phyloP scores from a whole-genome alignment of 2,888 invertebrate genomes.

The Empis stercorea region DNA sequence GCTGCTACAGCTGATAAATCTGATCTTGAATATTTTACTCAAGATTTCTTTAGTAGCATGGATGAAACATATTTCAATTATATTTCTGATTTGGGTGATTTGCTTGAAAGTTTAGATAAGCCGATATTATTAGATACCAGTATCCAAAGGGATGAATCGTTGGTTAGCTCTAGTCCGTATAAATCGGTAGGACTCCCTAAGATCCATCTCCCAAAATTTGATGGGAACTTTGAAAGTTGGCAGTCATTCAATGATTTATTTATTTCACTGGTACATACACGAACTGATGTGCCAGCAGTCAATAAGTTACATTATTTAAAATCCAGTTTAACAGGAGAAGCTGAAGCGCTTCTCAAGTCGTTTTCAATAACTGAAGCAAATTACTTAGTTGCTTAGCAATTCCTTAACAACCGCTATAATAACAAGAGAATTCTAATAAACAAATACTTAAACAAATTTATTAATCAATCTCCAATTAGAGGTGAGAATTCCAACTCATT shows the following conservation, averaged over 20 bases:
- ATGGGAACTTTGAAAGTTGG: not conserved
- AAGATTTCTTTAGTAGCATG: too few species aligned
- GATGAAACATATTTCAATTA: too few species aligned
- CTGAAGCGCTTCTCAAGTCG: not conserved
- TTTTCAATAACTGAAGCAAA: not conserved
- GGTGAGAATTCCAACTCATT: too few species aligned
- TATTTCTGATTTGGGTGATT: too few species aligned
- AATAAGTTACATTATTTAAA: slow-evolving; percentile 1
- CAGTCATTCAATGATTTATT: not conserved
- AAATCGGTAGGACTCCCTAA: not conserved
- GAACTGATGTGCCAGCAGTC: not conserved
- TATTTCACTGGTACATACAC: not conserved
- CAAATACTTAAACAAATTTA: not conserved
- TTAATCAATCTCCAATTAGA: not conserved
- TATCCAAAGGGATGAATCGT: too few species aligned
- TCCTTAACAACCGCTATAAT: not conserved
- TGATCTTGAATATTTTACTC: too few species aligned
- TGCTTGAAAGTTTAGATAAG: too few species aligned
- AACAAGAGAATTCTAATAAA: not conserved
- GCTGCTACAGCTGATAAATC: too few species aligned
- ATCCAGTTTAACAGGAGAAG: not conserved
- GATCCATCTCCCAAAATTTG: not conserved
- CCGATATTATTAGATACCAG: too few species aligned
- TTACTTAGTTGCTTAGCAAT: not conserved
- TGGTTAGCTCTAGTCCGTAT: too few species aligned